phyloP scores from a whole-genome alignment of 2,888 invertebrate species.

The Lasioglossum leucozonium region DNA sequence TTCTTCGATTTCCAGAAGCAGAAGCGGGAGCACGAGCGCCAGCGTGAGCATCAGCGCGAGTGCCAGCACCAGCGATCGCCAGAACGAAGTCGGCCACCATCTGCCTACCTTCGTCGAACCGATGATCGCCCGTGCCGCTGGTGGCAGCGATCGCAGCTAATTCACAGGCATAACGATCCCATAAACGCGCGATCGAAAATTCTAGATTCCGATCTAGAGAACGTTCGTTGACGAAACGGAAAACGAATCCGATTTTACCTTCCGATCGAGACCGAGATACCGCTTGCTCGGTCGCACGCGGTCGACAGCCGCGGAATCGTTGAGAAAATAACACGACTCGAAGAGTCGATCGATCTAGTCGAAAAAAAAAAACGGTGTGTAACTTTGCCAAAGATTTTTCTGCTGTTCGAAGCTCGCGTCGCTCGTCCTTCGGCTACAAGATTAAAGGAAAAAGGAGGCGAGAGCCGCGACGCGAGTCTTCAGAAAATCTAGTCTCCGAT shows the following conservation, averaged over 20 bases:
- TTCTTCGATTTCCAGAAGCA: slow-evolving; percentile 60
- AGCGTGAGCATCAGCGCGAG: slow-evolving; percentile 13
- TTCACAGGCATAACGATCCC: neutral
- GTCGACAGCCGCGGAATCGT: neutral
- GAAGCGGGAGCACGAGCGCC: slow-evolving; percentile 52
- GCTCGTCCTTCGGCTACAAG: neutral
- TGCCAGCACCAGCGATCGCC: slow-evolving; percentile 3
- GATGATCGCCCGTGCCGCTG: neutral
- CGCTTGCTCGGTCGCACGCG: neutral
- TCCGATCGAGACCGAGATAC: neutral
- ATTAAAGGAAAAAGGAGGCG: neutral
- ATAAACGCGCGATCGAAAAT: neutral
- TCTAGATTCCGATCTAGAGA: neutral
- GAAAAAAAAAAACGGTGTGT: neutral
- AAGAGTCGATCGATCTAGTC: neutral
- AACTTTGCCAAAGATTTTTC: neutral
- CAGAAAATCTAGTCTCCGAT: neutral
- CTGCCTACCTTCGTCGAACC: neutral
- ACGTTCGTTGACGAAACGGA: neutral
- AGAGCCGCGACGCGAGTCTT: neutral
- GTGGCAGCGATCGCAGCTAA: neutral
- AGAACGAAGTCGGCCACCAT: neutral
- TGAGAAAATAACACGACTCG: neutral
- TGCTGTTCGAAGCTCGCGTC: neutral
- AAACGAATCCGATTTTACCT: neutral